These are phyloP conservation scores for Girardinichthys multiradiatus DNA, from an alignment of 2,113 vertebrate species.

Conservation along the genomic window DNA sequence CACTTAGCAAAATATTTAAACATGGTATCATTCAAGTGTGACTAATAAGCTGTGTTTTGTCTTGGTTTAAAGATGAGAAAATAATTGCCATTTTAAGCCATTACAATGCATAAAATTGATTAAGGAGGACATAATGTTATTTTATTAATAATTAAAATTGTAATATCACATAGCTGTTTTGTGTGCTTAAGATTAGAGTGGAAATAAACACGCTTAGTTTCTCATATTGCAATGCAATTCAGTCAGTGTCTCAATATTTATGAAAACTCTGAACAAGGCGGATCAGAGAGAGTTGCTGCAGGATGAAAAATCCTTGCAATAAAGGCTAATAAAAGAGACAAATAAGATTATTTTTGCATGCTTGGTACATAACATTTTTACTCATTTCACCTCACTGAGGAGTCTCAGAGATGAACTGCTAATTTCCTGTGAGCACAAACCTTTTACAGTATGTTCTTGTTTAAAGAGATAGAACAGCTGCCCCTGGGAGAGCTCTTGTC, in stretches of 20 bases:
- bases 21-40: constrained; percentile 6
- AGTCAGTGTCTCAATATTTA: constrained; percentile 30
- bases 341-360: constrained; percentile 54
- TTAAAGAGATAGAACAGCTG: constrained; percentile 61
- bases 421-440: constrained; percentile 16
- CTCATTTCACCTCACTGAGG: constrained; percentile 55
- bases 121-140: not conserved
- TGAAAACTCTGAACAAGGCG: constrained; percentile 16
- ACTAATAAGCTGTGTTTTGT: constrained; percentile 23
- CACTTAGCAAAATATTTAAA: constrained; percentile 14
- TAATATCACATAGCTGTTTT: constrained; percentile 6
- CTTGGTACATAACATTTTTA: constrained; percentile 37
- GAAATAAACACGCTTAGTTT: constrained; percentile 4
- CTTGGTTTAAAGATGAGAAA: constrained; percentile 26
- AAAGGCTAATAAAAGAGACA: constrained; percentile 37
- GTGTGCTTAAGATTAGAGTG: not conserved
- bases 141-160: constrained; percentile 1
- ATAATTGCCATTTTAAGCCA: not conserved
- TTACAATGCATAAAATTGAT: constrained; percentile 24
- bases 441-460: constrained; percentile 62
- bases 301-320: constrained; percentile 8
- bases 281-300: not conserved
- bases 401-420: constrained; percentile 59
- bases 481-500: constrained; percentile 49
- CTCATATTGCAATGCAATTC: constrained; percentile 13